Conservation (phyloP, 2,888 invertebrate genomes). For the Pristionchus mayeri region DNA sequence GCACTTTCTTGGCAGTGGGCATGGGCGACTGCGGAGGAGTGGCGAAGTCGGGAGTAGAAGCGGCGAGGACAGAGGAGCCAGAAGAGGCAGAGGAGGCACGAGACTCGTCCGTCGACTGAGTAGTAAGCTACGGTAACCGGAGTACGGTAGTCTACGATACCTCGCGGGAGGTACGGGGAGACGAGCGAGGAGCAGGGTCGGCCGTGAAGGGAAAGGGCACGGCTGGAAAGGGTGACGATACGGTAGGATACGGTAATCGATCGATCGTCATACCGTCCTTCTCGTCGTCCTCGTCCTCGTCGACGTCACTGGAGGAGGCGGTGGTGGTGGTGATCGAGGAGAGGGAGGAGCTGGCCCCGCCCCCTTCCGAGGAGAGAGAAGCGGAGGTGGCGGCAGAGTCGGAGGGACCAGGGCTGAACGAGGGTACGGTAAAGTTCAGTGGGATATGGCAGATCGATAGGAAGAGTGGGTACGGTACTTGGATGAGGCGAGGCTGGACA, state of each 20-base stretch:
- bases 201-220: conserved; percentile 27
- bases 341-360: conserved; percentile 1
- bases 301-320: neutral
- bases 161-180: neutral
- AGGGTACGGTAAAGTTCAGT: neutral
- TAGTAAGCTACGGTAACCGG: neutral
- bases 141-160: neutral
- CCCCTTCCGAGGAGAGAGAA: neutral
- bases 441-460: too few relatives aligned
- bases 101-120: neutral
- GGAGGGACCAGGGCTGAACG: neutral
- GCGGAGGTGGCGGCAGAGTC: neutral
- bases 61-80: neutral
- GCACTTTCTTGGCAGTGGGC: neutral
- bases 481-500: neutral
- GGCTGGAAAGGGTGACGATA: neutral
- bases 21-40: neutral
- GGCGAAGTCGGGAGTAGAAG: conserved; percentile 12
- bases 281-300: neutral
- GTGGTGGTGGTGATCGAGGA: conserved; percentile 7
- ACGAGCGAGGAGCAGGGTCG: neutral
- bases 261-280: neutral
- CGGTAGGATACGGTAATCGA: neutral
- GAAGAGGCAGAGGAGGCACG: conserved; percentile 2
- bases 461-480: neutral